Percentiles rank a stretch among this genome's conserved stretches.
Evolutionary conservation across 2,113 vertebrate genomes (phyloP).

Genomic region (Cyprinus carpio): DNA sequence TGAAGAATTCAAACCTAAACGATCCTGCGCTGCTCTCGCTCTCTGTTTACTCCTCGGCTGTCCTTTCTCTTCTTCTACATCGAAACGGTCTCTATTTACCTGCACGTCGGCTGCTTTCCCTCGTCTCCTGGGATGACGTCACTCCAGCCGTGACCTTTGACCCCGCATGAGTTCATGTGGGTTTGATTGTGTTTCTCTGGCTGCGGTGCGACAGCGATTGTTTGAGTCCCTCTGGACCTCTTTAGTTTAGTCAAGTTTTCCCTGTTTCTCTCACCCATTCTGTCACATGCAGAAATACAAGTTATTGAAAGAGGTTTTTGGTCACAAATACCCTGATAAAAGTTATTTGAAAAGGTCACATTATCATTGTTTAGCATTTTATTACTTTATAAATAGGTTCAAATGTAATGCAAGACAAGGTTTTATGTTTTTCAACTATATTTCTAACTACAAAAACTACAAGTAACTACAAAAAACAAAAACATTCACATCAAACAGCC

Average conservation of each 20-base stretch:
- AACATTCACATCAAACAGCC: too few species aligned
- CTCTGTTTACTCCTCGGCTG: neutral
- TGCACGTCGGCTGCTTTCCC: neutral
- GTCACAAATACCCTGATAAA: too few species aligned
- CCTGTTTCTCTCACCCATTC: neutral
- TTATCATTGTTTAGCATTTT: neutral
- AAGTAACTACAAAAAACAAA: too few species aligned
- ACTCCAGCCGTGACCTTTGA: conserved; percentile 41
- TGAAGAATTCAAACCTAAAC: conserved; percentile 70
- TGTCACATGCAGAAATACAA: neutral
- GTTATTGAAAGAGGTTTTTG: neutral
- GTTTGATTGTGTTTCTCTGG: conserved; percentile 42
- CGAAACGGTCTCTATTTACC: neutral
- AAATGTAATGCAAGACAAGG: too few species aligned
- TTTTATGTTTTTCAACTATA: too few species aligned
- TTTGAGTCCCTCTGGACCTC: conserved; percentile 2
- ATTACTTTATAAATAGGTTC: neutral
- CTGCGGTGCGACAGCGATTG: neutral
- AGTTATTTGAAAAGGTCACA: neutral
- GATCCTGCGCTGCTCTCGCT: conserved; percentile 9
- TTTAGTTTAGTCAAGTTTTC: neutral
- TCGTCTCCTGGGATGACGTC: conserved; percentile 61
- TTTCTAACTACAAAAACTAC: too few species aligned
- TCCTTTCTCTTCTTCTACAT: neutral
- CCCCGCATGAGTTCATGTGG: conserved; percentile 40